A percentile compares a stretch with the other conserved stretches of the same genome.
Conservation (phyloP, 35 echinoderm and acorn worm species). For the Anneissia japonica region DNA sequence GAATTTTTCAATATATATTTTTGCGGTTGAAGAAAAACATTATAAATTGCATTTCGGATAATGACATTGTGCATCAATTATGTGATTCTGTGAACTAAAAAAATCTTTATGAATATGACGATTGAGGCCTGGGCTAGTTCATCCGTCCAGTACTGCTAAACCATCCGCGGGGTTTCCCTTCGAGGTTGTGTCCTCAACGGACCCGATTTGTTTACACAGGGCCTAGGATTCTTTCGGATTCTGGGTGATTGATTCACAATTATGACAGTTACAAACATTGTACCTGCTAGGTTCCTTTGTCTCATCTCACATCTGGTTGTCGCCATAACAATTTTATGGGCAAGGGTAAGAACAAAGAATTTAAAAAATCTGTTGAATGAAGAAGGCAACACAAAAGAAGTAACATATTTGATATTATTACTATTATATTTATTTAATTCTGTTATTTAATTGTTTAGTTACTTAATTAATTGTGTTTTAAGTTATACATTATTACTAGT, state of each 20-base stretch:
- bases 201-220: background rate
- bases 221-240: background rate
- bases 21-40: too few species aligned
- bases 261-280: slow-evolving; percentile 50
- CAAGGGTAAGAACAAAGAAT: slow-evolving; percentile 88
- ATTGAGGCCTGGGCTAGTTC: too few species aligned
- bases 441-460: too few species aligned
- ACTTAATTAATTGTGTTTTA: too few species aligned
- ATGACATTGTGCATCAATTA: too few species aligned
- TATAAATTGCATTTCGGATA: too few species aligned
- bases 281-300: slow-evolving; percentile 82
- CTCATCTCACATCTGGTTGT: slow-evolving; percentile 76
- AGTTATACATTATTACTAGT: too few species aligned
- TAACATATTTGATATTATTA: background rate
- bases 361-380: too few species aligned
- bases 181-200: background rate
- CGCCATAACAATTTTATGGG: slow-evolving; percentile 68
- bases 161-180: background rate
- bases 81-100: too few species aligned
- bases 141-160: too few species aligned
- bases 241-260: background rate
- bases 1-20: too few species aligned
- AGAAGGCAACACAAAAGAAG: background rate
- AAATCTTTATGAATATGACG: too few species aligned
- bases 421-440: slow-evolving; percentile 6